These are phyloP conservation scores for Tetrapedia diversipes DNA, from an alignment of 2,888 invertebrate genomes.

Conservation along the genomic window DNA sequence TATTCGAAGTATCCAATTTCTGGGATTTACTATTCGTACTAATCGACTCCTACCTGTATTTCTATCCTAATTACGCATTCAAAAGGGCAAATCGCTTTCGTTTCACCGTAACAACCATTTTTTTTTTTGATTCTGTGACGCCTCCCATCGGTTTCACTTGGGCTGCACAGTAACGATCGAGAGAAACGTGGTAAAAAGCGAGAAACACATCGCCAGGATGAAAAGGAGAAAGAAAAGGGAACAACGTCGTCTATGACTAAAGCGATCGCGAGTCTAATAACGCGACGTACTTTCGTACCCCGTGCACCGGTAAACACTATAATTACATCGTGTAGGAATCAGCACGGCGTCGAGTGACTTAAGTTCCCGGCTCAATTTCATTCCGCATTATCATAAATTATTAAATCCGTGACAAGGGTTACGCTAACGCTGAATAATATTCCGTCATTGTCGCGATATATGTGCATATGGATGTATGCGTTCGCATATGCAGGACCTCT, in stretches of 20 bases:
- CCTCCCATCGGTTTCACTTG: no score
- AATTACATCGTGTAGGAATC: constrained; percentile 31
- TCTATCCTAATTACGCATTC: no score
- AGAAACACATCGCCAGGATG: neutral
- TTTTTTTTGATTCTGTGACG: no score
- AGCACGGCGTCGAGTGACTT: constrained; percentile 29
- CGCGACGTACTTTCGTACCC: neutral
- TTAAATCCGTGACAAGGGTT: constrained; percentile 25
- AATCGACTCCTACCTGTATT: no score
- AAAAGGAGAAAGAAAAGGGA: neutral
- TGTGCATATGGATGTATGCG: neutral
- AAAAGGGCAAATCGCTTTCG: no score
- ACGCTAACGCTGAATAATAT: constrained; percentile 37
- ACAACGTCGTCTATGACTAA: neutral
- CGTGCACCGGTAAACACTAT: constrained; percentile 2
- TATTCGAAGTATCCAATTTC: no score
- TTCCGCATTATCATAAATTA: constrained; percentile 37
- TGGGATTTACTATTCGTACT: no score
- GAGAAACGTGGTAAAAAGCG: neutral
- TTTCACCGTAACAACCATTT: no score
- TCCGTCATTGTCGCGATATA: neutral
- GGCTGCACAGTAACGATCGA: no score
- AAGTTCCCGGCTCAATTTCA: constrained; percentile 15
- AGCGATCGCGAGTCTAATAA: neutral
- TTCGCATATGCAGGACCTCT: neutral